phyloP scores from a whole-genome alignment of 1,140 invertebrate species.

The Sipha flava region DNA sequence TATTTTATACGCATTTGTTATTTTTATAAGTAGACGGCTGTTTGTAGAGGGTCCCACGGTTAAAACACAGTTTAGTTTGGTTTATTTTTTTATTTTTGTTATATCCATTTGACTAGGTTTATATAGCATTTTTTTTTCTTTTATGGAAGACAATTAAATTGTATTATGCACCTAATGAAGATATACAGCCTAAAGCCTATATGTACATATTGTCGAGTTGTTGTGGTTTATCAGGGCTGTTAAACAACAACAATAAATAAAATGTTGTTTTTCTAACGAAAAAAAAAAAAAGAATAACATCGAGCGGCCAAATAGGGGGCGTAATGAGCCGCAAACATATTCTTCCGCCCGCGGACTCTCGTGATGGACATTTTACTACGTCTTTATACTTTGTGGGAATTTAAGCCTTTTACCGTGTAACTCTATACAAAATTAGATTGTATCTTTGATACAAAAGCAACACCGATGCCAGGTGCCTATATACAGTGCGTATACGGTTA shows the following conservation, averaged over 20 bases:
- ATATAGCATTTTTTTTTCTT: not conserved
- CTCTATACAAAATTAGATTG: conserved; percentile 27
- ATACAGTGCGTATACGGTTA: not conserved
- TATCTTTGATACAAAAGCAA: conserved; percentile 15
- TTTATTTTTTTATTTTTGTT: not conserved
- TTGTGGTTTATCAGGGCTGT: conserved; percentile 11
- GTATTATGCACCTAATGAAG: conserved; percentile 10
- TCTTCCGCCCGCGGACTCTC: conserved; percentile 27
- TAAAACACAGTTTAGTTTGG: not conserved
- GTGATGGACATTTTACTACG: conserved; percentile 27
- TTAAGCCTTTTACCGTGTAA: conserved; percentile 29
- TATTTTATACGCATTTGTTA: not conserved
- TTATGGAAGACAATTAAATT: not conserved
- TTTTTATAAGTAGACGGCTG: not conserved
- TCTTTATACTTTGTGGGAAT: not conserved
- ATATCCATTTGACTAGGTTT: not conserved
- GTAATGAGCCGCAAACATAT: conserved; percentile 29
- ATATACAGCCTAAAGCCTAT: not conserved
- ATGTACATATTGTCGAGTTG: not conserved
- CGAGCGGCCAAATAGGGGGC: conserved; percentile 14
- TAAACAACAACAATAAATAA: conserved; percentile 22
- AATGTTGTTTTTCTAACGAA: conserved; percentile 15
- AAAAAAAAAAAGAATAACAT: not conserved
- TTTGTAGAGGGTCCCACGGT: not conserved
- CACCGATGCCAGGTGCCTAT: not conserved